Conservation (phyloP, 2,888 invertebrate species). For the Dryobota labecula region DNA sequence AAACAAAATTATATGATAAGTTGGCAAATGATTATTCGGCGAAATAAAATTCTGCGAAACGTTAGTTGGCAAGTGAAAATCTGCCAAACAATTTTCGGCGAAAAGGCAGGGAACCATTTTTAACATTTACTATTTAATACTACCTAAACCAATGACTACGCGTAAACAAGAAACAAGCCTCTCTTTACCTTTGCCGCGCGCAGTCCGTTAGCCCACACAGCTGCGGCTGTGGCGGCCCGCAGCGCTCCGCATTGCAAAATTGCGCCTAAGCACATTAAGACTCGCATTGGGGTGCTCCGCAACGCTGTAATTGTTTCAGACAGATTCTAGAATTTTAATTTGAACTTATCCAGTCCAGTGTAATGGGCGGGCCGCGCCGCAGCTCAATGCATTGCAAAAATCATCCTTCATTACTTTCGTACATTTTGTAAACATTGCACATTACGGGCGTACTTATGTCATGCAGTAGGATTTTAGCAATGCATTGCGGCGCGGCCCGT, state of each 20-base stretch:
- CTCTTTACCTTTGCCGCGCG: not conserved
- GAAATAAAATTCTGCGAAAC: too few relatives aligned
- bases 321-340: not conserved
- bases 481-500: not conserved
- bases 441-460: not conserved
- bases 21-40: too few relatives aligned
- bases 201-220: not conserved
- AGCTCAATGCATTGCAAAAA: not conserved
- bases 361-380: not conserved
- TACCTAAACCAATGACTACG: not conserved
- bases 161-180: conserved; percentile 6
- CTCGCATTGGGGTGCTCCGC: not conserved
- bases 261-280: not conserved
- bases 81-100: too few relatives aligned
- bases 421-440: not conserved
- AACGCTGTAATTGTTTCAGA: not conserved
- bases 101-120: too few relatives aligned
- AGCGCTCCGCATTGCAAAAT: not conserved
- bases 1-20: too few relatives aligned
- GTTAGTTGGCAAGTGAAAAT: too few relatives aligned
- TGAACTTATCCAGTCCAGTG: not conserved
- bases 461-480: not conserved
- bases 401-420: not conserved
- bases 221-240: not conserved
- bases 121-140: too few relatives aligned